Conservation (phyloP, 2,113 vertebrate genomes). For the Otus sunia region DNA sequence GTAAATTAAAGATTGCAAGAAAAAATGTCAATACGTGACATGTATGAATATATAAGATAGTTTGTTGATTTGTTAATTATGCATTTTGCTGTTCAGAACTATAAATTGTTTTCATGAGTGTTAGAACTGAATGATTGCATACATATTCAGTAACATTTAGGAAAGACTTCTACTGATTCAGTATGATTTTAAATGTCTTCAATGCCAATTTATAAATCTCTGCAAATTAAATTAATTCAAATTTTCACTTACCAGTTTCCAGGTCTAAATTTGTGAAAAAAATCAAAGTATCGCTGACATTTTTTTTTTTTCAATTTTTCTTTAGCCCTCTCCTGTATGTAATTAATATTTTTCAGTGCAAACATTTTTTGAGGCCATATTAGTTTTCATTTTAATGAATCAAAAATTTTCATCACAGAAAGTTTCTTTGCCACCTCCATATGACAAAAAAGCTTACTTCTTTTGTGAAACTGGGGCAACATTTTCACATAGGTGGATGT, state of each 20-base stretch:
- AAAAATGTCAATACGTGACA: neutral
- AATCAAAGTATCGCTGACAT: neutral
- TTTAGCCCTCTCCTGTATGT: neutral
- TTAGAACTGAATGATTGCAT: neutral
- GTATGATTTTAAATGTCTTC: neutral
- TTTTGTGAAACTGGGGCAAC: neutral
- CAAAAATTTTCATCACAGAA: neutral
- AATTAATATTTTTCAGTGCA: neutral
- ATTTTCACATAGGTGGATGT: neutral
- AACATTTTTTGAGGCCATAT: neutral
- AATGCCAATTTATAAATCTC: neutral
- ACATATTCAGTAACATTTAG: neutral
- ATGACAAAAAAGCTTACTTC: neutral
- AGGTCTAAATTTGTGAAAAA: neutral
- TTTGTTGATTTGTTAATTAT: neutral
- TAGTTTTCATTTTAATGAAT: neutral
- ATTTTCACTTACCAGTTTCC: neutral
- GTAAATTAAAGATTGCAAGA: neutral
- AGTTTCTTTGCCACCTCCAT: neutral
- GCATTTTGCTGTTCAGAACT: neutral
- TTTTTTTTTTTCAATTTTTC: neutral
- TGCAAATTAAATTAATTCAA: neutral
- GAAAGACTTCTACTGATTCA: neutral
- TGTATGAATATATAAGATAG: neutral
- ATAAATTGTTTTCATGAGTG: neutral